A percentile compares a stretch with the other conserved stretches of the same genome.
Evolutionary conservation across 2,888 invertebrate genomes (phyloP).

Genomic region (Cephus nigrinus): DNA sequence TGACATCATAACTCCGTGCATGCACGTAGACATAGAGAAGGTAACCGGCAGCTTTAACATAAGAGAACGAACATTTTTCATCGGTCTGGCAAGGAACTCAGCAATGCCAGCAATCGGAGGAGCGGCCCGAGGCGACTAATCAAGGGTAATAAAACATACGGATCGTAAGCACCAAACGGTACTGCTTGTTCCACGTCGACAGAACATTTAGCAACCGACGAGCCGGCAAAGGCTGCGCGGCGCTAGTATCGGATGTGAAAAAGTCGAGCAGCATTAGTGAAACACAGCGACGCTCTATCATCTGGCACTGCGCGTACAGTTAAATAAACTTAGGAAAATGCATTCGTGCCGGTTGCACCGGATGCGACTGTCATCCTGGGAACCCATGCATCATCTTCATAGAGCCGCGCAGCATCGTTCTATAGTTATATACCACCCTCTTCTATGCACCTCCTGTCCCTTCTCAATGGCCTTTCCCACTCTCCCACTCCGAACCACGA

Average conservation of each 20-base stretch:
- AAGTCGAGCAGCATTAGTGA: conserved; percentile 1
- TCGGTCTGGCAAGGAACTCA: neutral
- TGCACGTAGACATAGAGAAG: neutral
- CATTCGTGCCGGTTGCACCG: conserved; percentile 30
- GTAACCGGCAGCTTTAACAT: neutral
- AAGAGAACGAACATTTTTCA: neutral
- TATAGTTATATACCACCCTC: conserved; percentile 8
- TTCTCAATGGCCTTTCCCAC: conserved; percentile 10
- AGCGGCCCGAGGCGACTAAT: neutral
- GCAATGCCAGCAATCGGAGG: neutral
- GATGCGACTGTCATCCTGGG: conserved; percentile 50
- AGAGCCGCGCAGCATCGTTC: neutral
- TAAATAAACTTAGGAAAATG: conserved; percentile 6
- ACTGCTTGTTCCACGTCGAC: conserved; percentile 2
- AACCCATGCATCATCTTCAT: conserved; percentile 51
- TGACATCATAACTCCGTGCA: neutral
- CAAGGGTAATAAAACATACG: neutral
- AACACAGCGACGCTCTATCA: conserved; percentile 4
- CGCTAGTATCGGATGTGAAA: neutral
- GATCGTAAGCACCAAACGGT: neutral
- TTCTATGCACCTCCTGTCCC: conserved; percentile 20
- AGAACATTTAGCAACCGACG: conserved; percentile 1
- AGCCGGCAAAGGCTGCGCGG: neutral
- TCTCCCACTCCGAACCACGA: conserved; percentile 16
- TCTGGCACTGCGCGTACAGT: neutral